Percentiles rank a stretch among this genome's conserved stretches.
These are phyloP conservation scores for Casuarius casuarius DNA, from an alignment of 2,113 vertebrate genomes.

Conservation along the genomic window DNA sequence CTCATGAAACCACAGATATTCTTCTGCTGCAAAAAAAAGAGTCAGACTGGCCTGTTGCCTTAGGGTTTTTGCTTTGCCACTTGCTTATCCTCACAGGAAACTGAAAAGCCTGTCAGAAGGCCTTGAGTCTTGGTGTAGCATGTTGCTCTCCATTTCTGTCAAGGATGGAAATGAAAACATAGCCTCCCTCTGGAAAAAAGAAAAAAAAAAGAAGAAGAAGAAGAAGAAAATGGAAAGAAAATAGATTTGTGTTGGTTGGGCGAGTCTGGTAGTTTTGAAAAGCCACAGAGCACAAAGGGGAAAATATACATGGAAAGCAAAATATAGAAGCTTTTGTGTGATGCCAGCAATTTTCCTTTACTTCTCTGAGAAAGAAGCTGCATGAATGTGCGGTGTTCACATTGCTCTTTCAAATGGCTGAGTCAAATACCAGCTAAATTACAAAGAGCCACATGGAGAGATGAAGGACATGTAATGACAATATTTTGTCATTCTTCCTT, in stretches of 20 bases:
- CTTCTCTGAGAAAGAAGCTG: neutral
- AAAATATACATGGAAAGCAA: constrained; percentile 19
- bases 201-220: neutral
- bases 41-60: neutral
- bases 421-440: constrained; percentile 56
- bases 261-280: neutral
- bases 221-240: neutral
- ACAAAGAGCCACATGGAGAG: constrained; percentile 3
- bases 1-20: neutral
- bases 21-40: neutral
- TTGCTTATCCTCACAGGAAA: neutral
- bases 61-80: neutral
- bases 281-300: neutral
- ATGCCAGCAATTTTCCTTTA: constrained; percentile 37
- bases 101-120: neutral
- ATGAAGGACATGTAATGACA: constrained; percentile 54
- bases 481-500: constrained; percentile 50
- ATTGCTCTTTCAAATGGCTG: constrained; percentile 44
- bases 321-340: constrained; percentile 26
- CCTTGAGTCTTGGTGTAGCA: neutral
- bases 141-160: neutral
- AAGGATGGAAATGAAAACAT: neutral
- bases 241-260: neutral
- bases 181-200: rapidly evolving
- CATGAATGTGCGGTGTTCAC: neutral